Evolutionary conservation across 2,113 vertebrate species (phyloP).

Genomic region (Piaya cayana): DNA sequence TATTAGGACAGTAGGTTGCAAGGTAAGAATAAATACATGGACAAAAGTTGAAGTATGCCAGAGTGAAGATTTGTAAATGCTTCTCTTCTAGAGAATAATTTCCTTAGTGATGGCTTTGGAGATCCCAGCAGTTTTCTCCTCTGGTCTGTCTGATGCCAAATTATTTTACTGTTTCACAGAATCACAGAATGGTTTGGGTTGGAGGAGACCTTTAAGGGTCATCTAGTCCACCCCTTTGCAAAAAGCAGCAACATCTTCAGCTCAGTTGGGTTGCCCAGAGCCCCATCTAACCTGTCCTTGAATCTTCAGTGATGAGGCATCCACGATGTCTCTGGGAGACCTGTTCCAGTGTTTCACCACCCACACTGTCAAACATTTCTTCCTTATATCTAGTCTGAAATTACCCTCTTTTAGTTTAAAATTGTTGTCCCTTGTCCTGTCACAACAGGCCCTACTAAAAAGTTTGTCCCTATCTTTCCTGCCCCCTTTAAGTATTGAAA

Average conservation of each 20-base stretch:
- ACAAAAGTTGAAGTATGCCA: neutral
- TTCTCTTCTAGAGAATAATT: neutral
- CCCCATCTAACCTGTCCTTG: fast-evolving
- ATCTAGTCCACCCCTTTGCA: neutral
- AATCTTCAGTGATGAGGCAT: neutral
- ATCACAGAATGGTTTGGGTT: neutral
- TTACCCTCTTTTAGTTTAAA: neutral
- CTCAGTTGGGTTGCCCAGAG: neutral
- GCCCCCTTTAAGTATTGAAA: neutral
- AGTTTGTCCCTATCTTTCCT: neutral
- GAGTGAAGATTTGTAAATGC: conserved; percentile 15
- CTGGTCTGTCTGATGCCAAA: neutral
- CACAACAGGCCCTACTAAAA: neutral
- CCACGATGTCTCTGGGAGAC: neutral
- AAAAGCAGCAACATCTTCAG: neutral
- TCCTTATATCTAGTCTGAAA: neutral
- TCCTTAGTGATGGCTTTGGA: neutral
- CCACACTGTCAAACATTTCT: neutral
- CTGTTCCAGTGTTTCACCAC: neutral
- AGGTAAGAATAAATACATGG: neutral
- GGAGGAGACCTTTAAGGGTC: neutral
- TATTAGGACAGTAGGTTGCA: no score
- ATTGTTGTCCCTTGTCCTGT: neutral
- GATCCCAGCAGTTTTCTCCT: neutral
- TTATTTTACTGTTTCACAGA: neutral